Percentiles rank a stretch among this genome's conserved stretches.
These are phyloP conservation scores for Poecile atricapillus DNA, from an alignment of 2,113 vertebrate genomes.

Conservation along the genomic window DNA sequence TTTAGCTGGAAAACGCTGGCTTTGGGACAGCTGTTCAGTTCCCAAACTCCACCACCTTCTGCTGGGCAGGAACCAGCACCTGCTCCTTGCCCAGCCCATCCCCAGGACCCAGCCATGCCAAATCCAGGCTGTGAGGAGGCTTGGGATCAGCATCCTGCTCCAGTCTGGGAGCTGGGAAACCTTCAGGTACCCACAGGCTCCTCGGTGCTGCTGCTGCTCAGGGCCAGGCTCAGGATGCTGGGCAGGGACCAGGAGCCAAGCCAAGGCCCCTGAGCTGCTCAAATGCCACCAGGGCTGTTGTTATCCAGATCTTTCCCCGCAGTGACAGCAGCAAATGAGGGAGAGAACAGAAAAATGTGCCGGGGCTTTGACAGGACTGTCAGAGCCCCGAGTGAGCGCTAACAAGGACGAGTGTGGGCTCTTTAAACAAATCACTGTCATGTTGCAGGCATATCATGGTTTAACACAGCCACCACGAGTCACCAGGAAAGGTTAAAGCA, in stretches of 20 bases:
- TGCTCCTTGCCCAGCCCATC: background rate
- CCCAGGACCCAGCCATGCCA: rapidly evolving
- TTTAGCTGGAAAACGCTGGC: background rate
- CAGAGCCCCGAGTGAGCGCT: slow-evolving; percentile 31
- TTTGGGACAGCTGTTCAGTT: background rate
- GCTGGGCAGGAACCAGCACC: background rate
- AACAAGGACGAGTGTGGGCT: slow-evolving; percentile 58
- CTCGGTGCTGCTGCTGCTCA: background rate
- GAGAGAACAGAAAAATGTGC: slow-evolving; percentile 35
- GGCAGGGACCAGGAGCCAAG: background rate
- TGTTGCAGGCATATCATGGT: slow-evolving; percentile 43
- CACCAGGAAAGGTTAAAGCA: slow-evolving; percentile 60
- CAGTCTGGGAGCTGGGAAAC: rapidly evolving
- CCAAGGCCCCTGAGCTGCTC: background rate
- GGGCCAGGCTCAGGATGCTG: background rate
- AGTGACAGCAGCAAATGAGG: slow-evolving; percentile 58
- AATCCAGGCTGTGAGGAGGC: background rate
- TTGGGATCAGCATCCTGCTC: background rate
- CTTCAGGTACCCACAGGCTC: background rate
- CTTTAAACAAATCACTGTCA: slow-evolving; percentile 68
- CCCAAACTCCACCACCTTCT: rapidly evolving
- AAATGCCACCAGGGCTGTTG: background rate
- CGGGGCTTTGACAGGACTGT: slow-evolving; percentile 57
- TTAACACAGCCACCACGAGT: slow-evolving; percentile 53
- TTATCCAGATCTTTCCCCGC: slow-evolving; percentile 7